Evolutionary conservation across 2,113 vertebrate genomes (phyloP).

Genomic region (Mobula birostris): DNA sequence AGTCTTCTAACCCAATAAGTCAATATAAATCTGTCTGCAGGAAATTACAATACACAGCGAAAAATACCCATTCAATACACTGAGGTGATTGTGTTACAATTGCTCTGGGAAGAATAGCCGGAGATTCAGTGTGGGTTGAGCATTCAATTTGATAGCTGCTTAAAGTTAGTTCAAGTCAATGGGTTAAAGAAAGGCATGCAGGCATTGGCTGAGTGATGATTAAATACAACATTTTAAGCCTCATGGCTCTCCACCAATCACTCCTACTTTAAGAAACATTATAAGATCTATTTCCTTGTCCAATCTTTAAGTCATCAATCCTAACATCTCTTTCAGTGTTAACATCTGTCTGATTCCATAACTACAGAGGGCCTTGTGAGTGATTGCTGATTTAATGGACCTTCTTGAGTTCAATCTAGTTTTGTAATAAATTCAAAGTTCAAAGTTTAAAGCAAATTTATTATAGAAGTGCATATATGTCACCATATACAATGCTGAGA

Average conservation of each 20-base stretch:
- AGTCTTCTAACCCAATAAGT: neutral
- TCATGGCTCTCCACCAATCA: neutral
- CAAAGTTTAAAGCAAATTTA: too few relatives aligned
- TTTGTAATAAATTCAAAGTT: too few relatives aligned
- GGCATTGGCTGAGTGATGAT: neutral
- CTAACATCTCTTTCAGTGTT: neutral
- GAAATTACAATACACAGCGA: neutral
- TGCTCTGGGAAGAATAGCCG: neutral
- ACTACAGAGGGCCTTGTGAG: too few relatives aligned
- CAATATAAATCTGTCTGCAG: neutral
- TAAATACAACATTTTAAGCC: neutral
- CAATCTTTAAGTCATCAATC: neutral
- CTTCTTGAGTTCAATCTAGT: neutral
- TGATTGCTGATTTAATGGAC: neutral
- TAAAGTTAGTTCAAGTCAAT: neutral
- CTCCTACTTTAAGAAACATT: neutral
- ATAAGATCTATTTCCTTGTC: neutral
- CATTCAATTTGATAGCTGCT: neutral
- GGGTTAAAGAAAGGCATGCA: neutral
- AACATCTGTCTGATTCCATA: neutral
- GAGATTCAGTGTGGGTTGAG: neutral
- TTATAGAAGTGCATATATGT: too few relatives aligned
- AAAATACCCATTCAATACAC: neutral
- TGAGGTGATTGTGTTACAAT: neutral
- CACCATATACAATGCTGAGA: too few relatives aligned